These are phyloP conservation scores for Orgyia antiqua DNA, from an alignment of 2,888 invertebrate species.

Conservation along the genomic window DNA sequence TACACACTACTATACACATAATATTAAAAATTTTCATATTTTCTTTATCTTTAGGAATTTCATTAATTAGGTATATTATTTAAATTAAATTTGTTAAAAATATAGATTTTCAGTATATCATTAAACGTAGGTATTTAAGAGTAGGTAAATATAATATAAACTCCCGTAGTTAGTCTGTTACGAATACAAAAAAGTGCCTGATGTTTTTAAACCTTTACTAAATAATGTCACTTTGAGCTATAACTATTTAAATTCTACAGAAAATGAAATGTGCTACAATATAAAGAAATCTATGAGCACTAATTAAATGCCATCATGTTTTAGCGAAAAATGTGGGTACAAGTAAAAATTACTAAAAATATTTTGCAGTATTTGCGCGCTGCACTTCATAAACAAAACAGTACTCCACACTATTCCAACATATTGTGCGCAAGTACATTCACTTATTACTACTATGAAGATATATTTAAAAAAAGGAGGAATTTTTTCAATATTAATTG, in stretches of 20 bases:
- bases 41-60: constrained; percentile 72
- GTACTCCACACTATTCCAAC: constrained; percentile 30
- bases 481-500: constrained; percentile 65
- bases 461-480: constrained; percentile 54
- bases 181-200: constrained; percentile 30
- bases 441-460: constrained; percentile 61
- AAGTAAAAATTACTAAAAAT: constrained; percentile 69
- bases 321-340: constrained; percentile 45
- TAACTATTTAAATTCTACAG: constrained; percentile 44
- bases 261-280: constrained; percentile 58
- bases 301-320: constrained; percentile 61
- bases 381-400: constrained; percentile 44
- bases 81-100: constrained; percentile 73
- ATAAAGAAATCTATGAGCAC: constrained; percentile 59
- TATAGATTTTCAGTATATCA: constrained; percentile 70
- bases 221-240: constrained; percentile 47
- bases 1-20: constrained; percentile 69
- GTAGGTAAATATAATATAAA: constrained; percentile 41
- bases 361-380: constrained; percentile 51
- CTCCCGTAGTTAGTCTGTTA: constrained; percentile 41
- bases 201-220: constrained; percentile 38
- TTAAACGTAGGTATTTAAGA: constrained; percentile 61
- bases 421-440: constrained; percentile 66
- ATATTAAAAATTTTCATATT: constrained; percentile 69
- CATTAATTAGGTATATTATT: constrained; percentile 65